phyloP scores from a whole-genome alignment of 2,113 vertebrate species.

The Rafetus swinhoei region DNA sequence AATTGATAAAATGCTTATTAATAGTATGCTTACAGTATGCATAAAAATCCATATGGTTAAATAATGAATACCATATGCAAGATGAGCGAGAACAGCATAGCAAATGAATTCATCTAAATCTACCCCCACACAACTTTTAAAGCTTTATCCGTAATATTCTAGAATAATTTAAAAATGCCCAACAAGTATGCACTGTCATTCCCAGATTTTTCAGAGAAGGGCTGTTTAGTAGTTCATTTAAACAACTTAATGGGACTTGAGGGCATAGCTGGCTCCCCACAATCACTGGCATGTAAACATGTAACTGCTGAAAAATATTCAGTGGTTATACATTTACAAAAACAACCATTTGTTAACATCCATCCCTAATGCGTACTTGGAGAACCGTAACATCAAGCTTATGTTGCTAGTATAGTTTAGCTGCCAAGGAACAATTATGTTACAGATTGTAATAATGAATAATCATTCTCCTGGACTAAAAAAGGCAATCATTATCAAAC shows the following conservation, averaged over 20 bases:
- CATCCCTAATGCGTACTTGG: rapidly evolving
- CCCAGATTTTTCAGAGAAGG: background rate
- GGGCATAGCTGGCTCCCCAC: background rate
- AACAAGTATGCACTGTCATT: background rate
- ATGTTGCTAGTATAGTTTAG: background rate
- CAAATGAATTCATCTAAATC: background rate
- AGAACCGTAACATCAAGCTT: background rate
- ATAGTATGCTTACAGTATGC: background rate
- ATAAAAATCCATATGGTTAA: background rate
- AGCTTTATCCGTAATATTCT: rapidly evolving
- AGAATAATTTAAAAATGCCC: background rate
- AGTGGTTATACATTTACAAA: no score
- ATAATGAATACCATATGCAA: background rate
- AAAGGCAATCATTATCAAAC: conserved; percentile 1
- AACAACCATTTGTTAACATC: no score
- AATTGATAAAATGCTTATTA: background rate
- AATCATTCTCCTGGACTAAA: background rate
- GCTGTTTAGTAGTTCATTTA: background rate
- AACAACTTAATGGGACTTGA: background rate
- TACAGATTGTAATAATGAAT: background rate
- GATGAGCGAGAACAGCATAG: background rate
- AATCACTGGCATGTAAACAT: no score
- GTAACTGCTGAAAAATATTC: no score
- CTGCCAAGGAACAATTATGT: background rate
- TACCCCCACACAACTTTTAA: background rate